phyloP scores from a whole-genome alignment of 2,113 vertebrate species.

The Microtus ochrogaster region DNA sequence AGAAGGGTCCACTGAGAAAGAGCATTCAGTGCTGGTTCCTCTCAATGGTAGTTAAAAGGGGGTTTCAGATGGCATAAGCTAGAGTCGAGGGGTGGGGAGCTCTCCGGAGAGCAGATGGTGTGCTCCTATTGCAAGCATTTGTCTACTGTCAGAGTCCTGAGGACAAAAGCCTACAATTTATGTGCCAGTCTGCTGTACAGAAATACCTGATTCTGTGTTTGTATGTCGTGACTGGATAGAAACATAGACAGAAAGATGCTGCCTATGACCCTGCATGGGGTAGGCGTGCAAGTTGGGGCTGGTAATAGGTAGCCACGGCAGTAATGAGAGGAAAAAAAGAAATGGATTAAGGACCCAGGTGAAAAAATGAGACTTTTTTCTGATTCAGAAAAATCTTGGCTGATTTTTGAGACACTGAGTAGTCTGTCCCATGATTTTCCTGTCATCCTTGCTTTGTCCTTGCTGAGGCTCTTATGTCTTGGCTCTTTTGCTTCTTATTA shows the following conservation, averaged over 20 bases:
- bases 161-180: background rate
- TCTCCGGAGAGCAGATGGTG: background rate
- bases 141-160: background rate
- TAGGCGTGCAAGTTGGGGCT: background rate
- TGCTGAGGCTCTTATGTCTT: background rate
- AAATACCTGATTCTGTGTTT: background rate
- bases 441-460: background rate
- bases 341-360: too few relatives aligned
- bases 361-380: background rate
- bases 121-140: background rate
- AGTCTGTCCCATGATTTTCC: background rate
- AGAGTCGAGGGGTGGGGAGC: background rate
- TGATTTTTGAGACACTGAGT: background rate
- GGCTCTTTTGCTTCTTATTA: background rate
- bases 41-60: background rate
- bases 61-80: background rate
- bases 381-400: background rate
- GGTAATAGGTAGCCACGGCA: background rate
- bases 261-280: background rate
- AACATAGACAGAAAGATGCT: background rate
- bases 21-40: background rate
- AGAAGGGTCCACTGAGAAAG: background rate
- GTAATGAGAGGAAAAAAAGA: background rate
- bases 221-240: background rate
- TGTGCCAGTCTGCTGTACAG: background rate